Evolutionary conservation across 2,797 vertebrate genomes (phyloP).

Genomic region (Sorex maritimensis): DNA sequence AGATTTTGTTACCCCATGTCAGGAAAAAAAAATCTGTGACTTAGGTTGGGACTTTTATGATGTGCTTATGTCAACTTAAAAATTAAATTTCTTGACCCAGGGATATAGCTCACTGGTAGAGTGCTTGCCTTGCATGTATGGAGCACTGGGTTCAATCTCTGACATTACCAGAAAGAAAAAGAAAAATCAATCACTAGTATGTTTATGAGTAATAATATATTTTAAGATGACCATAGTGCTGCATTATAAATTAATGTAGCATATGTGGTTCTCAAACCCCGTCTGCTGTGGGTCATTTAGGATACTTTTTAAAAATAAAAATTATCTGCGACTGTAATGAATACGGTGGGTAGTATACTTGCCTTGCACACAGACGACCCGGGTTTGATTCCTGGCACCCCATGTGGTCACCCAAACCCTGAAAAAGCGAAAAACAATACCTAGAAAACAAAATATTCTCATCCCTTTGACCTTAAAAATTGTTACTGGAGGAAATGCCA

Average conservation of each 20-base stretch:
- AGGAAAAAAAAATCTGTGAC: constrained; percentile 53
- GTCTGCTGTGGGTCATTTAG: constrained; percentile 18
- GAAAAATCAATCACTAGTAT: constrained; percentile 29
- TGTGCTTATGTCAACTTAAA: constrained; percentile 41
- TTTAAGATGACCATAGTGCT: constrained; percentile 38
- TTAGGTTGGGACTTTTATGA: not conserved
- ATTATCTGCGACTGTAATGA: not conserved
- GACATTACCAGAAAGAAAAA: constrained; percentile 16
- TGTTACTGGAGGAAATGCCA: not conserved
- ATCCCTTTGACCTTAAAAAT: not conserved
- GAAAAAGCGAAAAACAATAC: too few species aligned
- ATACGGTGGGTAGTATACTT: too few species aligned
- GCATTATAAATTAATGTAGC: constrained; percentile 3
- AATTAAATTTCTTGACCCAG: not conserved
- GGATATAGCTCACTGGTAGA: too few species aligned
- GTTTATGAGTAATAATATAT: constrained; percentile 51
- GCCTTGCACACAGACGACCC: too few species aligned
- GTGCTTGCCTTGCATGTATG: too few species aligned
- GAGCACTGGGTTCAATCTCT: not conserved
- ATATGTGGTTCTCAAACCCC: not conserved
- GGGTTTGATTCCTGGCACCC: too few species aligned
- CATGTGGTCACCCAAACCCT: too few species aligned
- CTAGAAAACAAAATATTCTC: too few species aligned
- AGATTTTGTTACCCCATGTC: constrained; percentile 32
- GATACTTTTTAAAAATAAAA: constrained; percentile 42